These are phyloP conservation scores for Fratercula arctica DNA, from an alignment of 2,797 vertebrate genomes.

Conservation along the genomic window DNA sequence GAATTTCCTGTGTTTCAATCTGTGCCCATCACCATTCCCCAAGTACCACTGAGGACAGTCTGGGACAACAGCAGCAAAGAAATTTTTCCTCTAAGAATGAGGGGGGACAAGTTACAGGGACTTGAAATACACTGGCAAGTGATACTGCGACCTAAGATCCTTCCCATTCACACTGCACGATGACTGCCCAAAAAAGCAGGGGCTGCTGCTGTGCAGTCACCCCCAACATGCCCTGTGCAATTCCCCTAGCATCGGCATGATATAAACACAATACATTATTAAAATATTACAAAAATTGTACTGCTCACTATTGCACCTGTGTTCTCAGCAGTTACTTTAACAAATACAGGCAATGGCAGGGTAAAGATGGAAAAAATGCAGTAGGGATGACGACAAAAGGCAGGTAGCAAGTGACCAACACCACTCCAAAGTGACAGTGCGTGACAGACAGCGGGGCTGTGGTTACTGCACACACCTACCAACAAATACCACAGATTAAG, in stretches of 20 bases:
- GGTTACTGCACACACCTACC: background rate
- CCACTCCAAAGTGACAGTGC: rapidly evolving
- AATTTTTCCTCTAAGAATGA: background rate
- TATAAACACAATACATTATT: background rate
- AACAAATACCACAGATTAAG: background rate
- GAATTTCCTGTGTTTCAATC: background rate
- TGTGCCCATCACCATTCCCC: background rate
- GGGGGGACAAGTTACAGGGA: background rate
- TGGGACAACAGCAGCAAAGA: background rate
- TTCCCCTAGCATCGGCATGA: rapidly evolving
- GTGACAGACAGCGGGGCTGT: rapidly evolving
- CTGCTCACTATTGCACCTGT: background rate
- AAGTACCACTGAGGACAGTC: background rate
- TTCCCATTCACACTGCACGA: rapidly evolving
- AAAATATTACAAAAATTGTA: background rate
- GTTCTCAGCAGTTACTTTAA: background rate
- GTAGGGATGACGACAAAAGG: background rate
- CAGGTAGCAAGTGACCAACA: background rate
- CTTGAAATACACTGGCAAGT: background rate
- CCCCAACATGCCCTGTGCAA: rapidly evolving
- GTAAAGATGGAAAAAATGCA: background rate
- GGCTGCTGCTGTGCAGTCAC: background rate
- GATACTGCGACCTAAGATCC: background rate
- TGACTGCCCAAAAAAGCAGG: rapidly evolving
- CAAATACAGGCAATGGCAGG: background rate